These are phyloP conservation scores for Fulmarus glacialis DNA, from an alignment of 2,113 vertebrate genomes.

Conservation along the genomic window DNA sequence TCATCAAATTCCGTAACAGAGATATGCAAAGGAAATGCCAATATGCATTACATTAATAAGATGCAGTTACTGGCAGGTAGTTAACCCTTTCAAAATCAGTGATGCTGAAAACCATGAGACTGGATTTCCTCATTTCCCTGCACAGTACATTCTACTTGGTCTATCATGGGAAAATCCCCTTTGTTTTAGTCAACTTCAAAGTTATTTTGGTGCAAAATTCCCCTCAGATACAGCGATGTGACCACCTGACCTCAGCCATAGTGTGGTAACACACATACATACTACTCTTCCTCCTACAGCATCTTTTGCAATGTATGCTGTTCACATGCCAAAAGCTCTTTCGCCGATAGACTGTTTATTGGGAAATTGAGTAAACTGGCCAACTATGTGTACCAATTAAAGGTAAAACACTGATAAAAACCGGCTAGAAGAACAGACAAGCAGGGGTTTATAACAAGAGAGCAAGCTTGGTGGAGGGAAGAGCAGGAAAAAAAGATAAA, in stretches of 20 bases:
- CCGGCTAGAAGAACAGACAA: neutral
- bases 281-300: neutral
- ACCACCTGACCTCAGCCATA: neutral
- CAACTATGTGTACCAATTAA: neutral
- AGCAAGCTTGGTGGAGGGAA: neutral
- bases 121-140: neutral
- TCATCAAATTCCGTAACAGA: conserved; percentile 51
- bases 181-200: neutral
- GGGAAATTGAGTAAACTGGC: conserved; percentile 28
- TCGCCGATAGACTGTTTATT: neutral
- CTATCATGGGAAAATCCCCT: neutral
- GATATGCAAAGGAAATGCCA: conserved; percentile 53
- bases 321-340: neutral
- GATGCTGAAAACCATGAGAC: neutral
- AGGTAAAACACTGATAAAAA: conserved; percentile 14
- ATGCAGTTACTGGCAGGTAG: conserved; percentile 40
- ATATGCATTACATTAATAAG: conserved; percentile 52
- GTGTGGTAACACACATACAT: neutral
- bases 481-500: neutral
- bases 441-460: neutral
- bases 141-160: neutral
- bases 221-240: neutral
- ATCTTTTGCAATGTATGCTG: conserved; percentile 27
- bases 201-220: conserved; percentile 23
- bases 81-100: conserved; percentile 47